Conservation (phyloP, 2,113 vertebrate genomes). For the Labeo catla region DNA sequence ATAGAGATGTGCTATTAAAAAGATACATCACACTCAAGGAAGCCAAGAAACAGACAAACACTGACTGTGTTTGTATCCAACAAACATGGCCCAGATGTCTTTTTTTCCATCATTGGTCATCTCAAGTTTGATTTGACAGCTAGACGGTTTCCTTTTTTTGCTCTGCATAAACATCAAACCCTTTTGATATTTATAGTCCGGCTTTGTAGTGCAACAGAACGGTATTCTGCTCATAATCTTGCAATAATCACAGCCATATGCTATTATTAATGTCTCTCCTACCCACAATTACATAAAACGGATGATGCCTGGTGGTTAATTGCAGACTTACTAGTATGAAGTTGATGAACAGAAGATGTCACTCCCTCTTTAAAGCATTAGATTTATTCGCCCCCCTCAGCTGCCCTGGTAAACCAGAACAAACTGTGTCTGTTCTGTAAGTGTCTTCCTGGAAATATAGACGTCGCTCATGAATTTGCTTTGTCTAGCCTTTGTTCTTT, state of each 20-base stretch:
- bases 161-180: constrained; percentile 37
- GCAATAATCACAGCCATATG: constrained; percentile 12
- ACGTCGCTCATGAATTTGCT: constrained; percentile 1
- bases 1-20: constrained; percentile 47
- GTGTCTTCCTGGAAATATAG: constrained; percentile 6
- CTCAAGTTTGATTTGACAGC: background rate
- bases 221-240: constrained; percentile 33
- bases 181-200: constrained; percentile 32
- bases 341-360: constrained; percentile 2
- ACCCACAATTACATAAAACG: constrained; percentile 30
- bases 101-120: background rate
- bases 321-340: constrained; percentile 3
- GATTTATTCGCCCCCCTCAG: background rate
- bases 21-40: constrained; percentile 34
- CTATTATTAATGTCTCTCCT: constrained; percentile 42
- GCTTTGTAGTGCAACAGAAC: constrained; percentile 23
- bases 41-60: constrained; percentile 33
- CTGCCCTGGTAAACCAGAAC: constrained; percentile 10
- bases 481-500: constrained; percentile 59
- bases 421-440: constrained; percentile 5
- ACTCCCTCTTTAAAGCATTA: constrained; percentile 1
- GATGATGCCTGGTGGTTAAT: constrained; percentile 19
- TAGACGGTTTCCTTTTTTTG: background rate
- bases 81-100: constrained; percentile 6
- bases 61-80: constrained; percentile 7